Evolutionary conservation across 1,140 invertebrate genomes (phyloP).

Genomic region (Teleopsis dalmanni): DNA sequence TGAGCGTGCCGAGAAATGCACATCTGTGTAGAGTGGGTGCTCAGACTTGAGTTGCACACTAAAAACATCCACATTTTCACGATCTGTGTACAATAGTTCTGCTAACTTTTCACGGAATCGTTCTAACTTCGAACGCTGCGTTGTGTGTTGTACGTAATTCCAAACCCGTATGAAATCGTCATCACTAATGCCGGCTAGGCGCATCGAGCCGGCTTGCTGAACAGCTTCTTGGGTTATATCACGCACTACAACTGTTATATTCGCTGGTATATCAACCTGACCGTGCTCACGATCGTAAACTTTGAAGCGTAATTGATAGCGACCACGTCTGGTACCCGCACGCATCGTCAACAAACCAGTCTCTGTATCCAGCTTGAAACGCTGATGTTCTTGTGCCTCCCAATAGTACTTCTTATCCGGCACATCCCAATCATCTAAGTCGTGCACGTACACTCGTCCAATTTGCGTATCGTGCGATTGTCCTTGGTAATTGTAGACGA

Average conservation of each 20-base stretch:
- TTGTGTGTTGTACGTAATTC: slow-evolving; percentile 45
- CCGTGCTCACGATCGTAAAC: slow-evolving; percentile 57
- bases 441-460: slow-evolving; percentile 61
- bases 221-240: slow-evolving; percentile 60
- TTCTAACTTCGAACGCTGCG: slow-evolving; percentile 50
- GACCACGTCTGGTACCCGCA: slow-evolving; percentile 52
- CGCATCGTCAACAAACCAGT: slow-evolving; percentile 61
- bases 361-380: slow-evolving; percentile 53
- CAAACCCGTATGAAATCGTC: slow-evolving; percentile 60
- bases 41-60: slow-evolving; percentile 53
- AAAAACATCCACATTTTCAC: slow-evolving; percentile 60
- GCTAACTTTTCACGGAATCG: slow-evolving; percentile 51
- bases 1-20: slow-evolving; percentile 59
- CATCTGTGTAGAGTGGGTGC: slow-evolving; percentile 52
- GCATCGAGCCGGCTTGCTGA: slow-evolving; percentile 58
- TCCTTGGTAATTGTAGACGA: slow-evolving; percentile 64
- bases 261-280: slow-evolving; percentile 50
- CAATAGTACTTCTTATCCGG: slow-evolving; percentile 62
- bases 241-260: slow-evolving; percentile 55
- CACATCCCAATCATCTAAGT: slow-evolving; percentile 66
- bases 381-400: slow-evolving; percentile 48
- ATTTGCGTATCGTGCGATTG: slow-evolving; percentile 55
- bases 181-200: slow-evolving; percentile 55
- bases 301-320: slow-evolving; percentile 54
- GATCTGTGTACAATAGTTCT: slow-evolving; percentile 49